These are phyloP conservation scores for Lathamus discolor DNA, from an alignment of 2,113 vertebrate genomes.

Conservation along the genomic window DNA sequence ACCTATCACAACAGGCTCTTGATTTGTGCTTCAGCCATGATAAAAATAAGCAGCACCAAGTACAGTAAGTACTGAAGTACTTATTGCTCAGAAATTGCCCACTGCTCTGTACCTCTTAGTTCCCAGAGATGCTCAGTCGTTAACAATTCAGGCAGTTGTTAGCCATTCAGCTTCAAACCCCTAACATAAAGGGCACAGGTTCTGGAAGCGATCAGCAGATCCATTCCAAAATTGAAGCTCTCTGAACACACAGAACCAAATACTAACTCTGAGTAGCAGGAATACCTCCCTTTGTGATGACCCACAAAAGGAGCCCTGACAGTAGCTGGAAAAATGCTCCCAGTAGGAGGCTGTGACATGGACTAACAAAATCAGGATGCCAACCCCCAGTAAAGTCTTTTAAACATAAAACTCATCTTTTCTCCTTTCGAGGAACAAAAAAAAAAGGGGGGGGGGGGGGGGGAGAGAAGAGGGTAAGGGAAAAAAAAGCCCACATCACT, in stretches of 20 bases:
- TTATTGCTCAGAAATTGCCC: background rate
- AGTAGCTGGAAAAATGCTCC: background rate
- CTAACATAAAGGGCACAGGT: background rate
- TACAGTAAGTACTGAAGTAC: background rate
- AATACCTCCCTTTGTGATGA: background rate
- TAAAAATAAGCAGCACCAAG: background rate
- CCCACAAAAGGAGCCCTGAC: background rate
- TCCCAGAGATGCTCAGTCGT: background rate
- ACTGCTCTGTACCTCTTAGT: background rate
- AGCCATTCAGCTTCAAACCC: background rate
- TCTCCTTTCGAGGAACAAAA: background rate
- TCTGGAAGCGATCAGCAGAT: background rate
- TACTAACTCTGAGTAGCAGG: background rate
- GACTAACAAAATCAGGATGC: background rate
- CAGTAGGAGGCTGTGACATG: background rate
- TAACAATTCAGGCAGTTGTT: background rate
- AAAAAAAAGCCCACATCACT: background rate
- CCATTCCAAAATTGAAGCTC: background rate
- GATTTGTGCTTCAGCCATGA: background rate
- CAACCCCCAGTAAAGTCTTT: background rate
- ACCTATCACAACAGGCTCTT: background rate
- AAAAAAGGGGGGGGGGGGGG: no score
- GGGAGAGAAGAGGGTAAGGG: background rate
- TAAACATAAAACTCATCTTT: background rate
- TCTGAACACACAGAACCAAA: background rate